These are phyloP conservation scores for Bombus balteatus DNA, from an alignment of 1,140 invertebrate species.

Conservation along the genomic window DNA sequence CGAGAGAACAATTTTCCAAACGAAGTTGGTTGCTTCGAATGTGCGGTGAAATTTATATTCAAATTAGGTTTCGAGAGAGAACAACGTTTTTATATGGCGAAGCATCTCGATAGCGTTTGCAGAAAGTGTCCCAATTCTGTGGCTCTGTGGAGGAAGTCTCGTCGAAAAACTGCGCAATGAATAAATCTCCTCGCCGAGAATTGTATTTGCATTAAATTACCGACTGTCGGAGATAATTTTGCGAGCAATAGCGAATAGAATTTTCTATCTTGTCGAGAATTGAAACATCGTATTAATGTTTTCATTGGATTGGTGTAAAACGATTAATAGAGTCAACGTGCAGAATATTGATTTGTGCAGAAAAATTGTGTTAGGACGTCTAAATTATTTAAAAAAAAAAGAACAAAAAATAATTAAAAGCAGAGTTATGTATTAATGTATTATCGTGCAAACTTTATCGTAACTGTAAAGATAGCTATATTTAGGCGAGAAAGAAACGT, in stretches of 20 bases:
- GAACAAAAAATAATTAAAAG: too few species aligned
- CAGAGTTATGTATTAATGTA: too few species aligned
- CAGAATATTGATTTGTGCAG: too few species aligned
- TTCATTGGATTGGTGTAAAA: background rate
- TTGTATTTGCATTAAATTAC: constrained; percentile 22
- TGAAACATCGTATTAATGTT: background rate
- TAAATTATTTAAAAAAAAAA: too few species aligned
- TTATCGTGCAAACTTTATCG: too few species aligned
- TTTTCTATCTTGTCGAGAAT: background rate
- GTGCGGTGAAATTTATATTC: constrained; percentile 11
- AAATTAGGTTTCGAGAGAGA: background rate
- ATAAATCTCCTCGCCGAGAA: background rate
- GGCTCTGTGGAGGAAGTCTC: background rate
- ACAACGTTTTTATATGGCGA: constrained; percentile 2
- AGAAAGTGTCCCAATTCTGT: constrained; percentile 1
- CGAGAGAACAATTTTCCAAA: background rate
- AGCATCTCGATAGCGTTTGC: background rate
- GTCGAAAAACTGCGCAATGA: constrained; percentile 20
- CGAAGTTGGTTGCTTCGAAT: background rate
- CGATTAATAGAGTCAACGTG: background rate
- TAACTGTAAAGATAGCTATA: too few species aligned
- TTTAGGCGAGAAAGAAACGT: too few species aligned
- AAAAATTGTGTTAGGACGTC: too few species aligned
- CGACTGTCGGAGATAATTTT: background rate
- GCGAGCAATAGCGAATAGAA: background rate